Evolutionary conservation across 2,888 invertebrate species (phyloP), one percentile per base, ranked within the genome.

Genomic region (Agonopterix subpropinquella): DNA sequence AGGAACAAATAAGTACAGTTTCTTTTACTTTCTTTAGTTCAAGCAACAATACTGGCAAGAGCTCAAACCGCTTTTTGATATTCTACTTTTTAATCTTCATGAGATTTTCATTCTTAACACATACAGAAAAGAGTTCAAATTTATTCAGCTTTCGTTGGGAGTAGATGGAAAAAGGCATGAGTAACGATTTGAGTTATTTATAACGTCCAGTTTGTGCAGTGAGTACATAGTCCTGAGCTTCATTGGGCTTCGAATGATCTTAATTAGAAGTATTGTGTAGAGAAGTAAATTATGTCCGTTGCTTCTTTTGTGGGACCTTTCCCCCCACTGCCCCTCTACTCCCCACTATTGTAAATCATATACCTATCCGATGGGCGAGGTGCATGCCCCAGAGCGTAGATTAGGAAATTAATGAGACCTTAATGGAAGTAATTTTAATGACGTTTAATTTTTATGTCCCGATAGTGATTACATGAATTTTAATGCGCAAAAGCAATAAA

Each of bases 261-360:
- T 86, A 86, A 86, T 87, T 85, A 87, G 84, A 85, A 82, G 81
- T 77, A 85, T 86, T 86, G 85, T 87, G 67, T 70, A 55, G 67
- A 69, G 71, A 72, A 64, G 77, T 83, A 83, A 84, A 80, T 81
- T 80, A 85, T 79, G 70, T 60, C 65, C 62, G 67, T 67, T 62
- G 72, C 64, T 54, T 67, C 76, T 72, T 74, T 76, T 72, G 73
- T 71, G 63, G 58, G 56, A 57, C 67, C 62, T 61, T 62, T 57
- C 53, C 60, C 52, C 55, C 55, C 53, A 56, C 60, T 56, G 59
- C 52, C 52, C 55, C 47, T 49, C 53, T 54, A 49, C 50, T 52
- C 54, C 53, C 54, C 49, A 49, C 53, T 53, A 52, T 67, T 69
- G 75, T 86, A 85, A 86, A 86, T 86, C 80, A 85, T 79, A 71